Base-by-base conservation (phyloP, 2,888 invertebrate species). In the Alsophila aescularia region DNA sequence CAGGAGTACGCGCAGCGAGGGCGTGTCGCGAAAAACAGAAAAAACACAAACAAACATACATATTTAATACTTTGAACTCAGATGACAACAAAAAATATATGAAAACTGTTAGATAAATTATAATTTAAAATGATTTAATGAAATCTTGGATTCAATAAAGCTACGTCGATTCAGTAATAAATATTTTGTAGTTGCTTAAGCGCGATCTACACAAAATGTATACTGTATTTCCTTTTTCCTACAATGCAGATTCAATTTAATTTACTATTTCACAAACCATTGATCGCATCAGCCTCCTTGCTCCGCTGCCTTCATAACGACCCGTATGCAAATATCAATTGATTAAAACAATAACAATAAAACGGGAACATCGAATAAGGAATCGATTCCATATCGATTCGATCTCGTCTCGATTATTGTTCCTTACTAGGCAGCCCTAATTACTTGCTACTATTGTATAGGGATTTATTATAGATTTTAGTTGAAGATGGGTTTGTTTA, bases 401-500 rank as follows among this genome's bases (percentile, higher is more conserved):
- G 77, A 87, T 84, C 77, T 67, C 68, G 68, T 69, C 69, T 72
- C 81, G 86, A 88, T 87, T 86, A 81, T 84, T 87, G 83, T 86
- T 77, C 89, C 88, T 76, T 87, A 88, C 79, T 85, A 83, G 88
- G 88, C 74, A 79, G 67, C 70, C 72, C 80, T 89, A 89, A 89
- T 89, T 89, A 86, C 83, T 77, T 62, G 69, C 66, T 75, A 76
- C 77, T 83, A 87, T 86, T 87, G 87, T 85, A 69, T 77, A 72
- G 60, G 66, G 69, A 79, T 49, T 79, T 81, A 83, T 83, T 83
- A 77, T 71, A 68, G 78, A 75, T 79, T 73, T 72, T 59, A 57
- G 70, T 31, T 9, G 15, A 14, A n/a, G 42, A 62, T 52, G 27
- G 24, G 42, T 12, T 44, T 44, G 18, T 45, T 44, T 31, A 24